Evolutionary conservation across 2,113 vertebrate genomes (phyloP).

Genomic region (Ascaphus truei): DNA sequence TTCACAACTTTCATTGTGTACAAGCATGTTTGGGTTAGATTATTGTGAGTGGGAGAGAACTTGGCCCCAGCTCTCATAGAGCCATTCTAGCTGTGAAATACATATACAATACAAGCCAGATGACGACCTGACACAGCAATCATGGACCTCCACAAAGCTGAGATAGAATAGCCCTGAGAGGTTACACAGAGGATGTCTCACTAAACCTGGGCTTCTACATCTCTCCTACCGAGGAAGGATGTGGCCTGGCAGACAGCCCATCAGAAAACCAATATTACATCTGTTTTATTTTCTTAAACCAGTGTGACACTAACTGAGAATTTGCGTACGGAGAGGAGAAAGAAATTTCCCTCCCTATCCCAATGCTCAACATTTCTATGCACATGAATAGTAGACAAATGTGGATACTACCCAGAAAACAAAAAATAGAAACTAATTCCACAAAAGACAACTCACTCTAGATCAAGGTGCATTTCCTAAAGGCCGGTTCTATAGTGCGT

Average conservation of each 20-base stretch:
- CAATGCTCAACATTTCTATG: not conserved
- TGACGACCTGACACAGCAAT: not conserved
- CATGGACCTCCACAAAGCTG: not conserved
- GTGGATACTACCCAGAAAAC: conserved; percentile 29
- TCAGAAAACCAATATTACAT: conserved; percentile 21
- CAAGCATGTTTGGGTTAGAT: no score
- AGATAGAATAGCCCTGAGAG: not conserved
- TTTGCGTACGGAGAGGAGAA: not conserved
- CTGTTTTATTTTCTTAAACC: conserved; percentile 27
- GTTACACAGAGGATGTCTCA: conserved; percentile 32
- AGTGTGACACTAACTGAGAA: conserved; percentile 3
- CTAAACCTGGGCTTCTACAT: conserved; percentile 7
- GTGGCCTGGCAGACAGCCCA: conserved; percentile 19
- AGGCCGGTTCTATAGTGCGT: no score
- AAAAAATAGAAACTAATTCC: conserved; percentile 39
- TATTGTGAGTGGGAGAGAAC: not conserved
- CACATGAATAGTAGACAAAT: not conserved
- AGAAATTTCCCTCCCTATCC: no score
- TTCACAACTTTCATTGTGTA: no score
- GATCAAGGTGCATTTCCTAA: no score
- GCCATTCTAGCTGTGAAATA: not conserved
- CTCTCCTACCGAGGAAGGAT: conserved; percentile 26
- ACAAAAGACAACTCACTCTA: no score
- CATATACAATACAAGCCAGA: conserved; percentile 16
- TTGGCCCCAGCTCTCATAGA: not conserved